Conservation (phyloP, 2,888 invertebrate species). For the Lamellibrachia satsuma region DNA sequence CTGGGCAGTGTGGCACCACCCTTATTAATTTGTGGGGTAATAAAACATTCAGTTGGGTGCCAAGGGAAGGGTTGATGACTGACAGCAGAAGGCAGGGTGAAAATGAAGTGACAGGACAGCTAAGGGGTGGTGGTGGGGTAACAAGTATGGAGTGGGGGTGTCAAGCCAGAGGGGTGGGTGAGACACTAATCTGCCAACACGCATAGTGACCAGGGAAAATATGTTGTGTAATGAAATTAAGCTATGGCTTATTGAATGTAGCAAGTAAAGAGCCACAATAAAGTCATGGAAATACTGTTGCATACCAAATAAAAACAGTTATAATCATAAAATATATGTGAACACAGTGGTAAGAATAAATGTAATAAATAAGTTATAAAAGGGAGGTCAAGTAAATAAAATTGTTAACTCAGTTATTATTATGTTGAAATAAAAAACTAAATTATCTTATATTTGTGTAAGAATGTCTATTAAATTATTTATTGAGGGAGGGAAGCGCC, state of each 20-base stretch:
- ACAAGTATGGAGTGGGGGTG: neutral
- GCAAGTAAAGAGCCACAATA: neutral
- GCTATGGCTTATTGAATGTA: neutral
- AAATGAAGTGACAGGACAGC: neutral
- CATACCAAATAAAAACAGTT: neutral
- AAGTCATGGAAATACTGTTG: neutral
- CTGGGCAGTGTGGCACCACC: neutral
- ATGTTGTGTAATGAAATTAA: neutral
- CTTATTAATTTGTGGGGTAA: slow-evolving; percentile 7
- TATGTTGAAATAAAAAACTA: too few species aligned
- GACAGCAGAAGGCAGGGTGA: neutral
- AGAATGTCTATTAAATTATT: too few species aligned
- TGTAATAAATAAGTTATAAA: too few species aligned
- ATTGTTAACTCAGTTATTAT: too few species aligned
- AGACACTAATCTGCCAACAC: neutral
- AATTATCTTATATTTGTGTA: too few species aligned
- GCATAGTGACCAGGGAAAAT: neutral
- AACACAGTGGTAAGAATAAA: too few species aligned
- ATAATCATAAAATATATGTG: neutral
- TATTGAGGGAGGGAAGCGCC: too few species aligned
- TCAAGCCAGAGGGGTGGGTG: neutral
- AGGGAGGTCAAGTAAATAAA: too few species aligned
- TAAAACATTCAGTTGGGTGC: neutral
- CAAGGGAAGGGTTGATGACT: neutral
- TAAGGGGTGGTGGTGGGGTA: neutral